phyloP scores from a whole-genome alignment of 2,797 vertebrate genomes.

The Oryzias sinensis region DNA sequence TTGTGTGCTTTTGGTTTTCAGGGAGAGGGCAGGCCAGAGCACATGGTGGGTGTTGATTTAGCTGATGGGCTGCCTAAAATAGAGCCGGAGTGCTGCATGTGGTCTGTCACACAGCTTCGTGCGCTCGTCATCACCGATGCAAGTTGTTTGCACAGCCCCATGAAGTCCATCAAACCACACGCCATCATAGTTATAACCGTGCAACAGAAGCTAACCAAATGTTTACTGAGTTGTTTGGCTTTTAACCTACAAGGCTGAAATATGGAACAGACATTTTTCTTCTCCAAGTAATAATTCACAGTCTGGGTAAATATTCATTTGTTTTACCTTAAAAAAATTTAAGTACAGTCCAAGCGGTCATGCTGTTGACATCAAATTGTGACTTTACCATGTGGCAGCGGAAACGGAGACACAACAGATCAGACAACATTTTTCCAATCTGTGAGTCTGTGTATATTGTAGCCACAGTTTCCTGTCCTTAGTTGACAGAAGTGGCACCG shows the following conservation, averaged over 20 bases:
- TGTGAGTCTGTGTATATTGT: no score
- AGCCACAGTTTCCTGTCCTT: no score
- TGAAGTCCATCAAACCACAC: constrained; percentile 9
- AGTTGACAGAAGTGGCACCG: no score
- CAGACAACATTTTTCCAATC: no score
- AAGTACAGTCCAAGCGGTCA: no score
- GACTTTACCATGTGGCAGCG: no score
- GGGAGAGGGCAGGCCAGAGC: constrained; percentile 45
- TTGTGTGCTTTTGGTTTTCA: constrained; percentile 41
- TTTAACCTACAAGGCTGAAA: not conserved
- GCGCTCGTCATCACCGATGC: constrained; percentile 37
- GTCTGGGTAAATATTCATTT: no score
- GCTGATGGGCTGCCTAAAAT: constrained; percentile 53
- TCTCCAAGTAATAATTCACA: no score
- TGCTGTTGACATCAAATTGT: no score
- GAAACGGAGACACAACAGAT: no score
- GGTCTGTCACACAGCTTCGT: constrained; percentile 43
- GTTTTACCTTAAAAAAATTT: no score
- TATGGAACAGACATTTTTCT: not conserved
- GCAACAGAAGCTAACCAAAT: constrained; percentile 7
- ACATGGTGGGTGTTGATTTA: constrained; percentile 62
- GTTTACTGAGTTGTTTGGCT: constrained; percentile 3
- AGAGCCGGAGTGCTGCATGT: constrained; percentile 50
- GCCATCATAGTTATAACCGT: not conserved
- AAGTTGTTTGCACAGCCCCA: constrained; percentile 31